Conservation (phyloP, 2,888 invertebrate species). For the Hirudinaria manillensis region DNA sequence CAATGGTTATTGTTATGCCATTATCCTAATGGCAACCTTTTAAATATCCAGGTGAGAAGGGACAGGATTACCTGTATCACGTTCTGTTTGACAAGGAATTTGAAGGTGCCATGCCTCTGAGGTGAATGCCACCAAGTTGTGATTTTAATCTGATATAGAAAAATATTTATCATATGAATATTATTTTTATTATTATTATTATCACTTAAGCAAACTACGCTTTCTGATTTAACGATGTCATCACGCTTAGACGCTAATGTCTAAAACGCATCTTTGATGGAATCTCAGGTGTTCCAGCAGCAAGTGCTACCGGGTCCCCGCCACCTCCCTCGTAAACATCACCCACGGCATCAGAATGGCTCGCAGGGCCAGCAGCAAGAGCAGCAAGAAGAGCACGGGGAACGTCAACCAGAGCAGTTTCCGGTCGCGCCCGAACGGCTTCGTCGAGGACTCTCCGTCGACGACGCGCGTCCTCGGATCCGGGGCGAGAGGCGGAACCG, state of each 20-base stretch:
- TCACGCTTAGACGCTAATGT: too few relatives aligned
- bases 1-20: neutral
- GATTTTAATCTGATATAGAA: too few relatives aligned
- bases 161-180: too few relatives aligned
- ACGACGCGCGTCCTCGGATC: conserved; percentile 6
- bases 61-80: conserved; percentile 65
- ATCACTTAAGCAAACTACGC: too few relatives aligned
- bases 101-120: conserved; percentile 62
- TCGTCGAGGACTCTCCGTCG: too few relatives aligned
- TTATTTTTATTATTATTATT: too few relatives aligned
- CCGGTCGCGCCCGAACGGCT: too few relatives aligned
- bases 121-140: conserved; percentile 54
- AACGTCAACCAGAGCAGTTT: neutral
- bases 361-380: neutral
- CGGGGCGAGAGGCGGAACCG: neutral
- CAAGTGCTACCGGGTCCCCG: conserved; percentile 59
- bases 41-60: conserved; percentile 44
- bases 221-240: too few relatives aligned
- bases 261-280: too few relatives aligned
- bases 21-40: too few relatives aligned
- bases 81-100: conserved; percentile 75
- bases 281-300: conserved; percentile 44
- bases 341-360: conserved; percentile 58
- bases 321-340: conserved; percentile 62
- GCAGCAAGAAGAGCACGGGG: conserved; percentile 32